These are phyloP conservation scores for Calycopis cecrops DNA, from an alignment of 1,140 invertebrate genomes.

Conservation along the genomic window DNA sequence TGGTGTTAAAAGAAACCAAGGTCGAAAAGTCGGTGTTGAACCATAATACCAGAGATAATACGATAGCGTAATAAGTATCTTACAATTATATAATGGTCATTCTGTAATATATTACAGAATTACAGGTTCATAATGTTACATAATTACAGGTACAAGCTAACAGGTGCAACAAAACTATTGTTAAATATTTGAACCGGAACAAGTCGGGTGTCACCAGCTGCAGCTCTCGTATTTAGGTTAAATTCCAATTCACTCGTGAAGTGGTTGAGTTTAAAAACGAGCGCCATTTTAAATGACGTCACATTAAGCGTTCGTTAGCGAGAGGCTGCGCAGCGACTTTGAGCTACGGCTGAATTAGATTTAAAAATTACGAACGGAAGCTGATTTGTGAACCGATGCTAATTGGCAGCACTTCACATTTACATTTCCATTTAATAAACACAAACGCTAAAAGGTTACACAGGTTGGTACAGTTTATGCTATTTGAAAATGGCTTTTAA, in stretches of 20 bases:
- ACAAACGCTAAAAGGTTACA: too few relatives aligned
- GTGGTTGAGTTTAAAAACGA: constrained; percentile 6
- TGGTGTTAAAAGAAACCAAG: too few relatives aligned
- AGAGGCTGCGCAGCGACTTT: background rate
- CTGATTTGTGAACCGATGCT: background rate
- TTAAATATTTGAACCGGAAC: background rate
- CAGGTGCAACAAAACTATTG: background rate
- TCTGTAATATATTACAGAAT: too few relatives aligned
- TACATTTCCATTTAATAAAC: background rate
- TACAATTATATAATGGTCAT: too few relatives aligned
- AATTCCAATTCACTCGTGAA: constrained; percentile 2
- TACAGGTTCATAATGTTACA: too few relatives aligned
- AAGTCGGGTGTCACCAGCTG: background rate
- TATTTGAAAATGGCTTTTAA: too few relatives aligned
- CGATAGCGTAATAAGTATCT: too few relatives aligned
- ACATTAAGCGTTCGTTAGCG: constrained; percentile 10
- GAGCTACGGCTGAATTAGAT: constrained; percentile 1
- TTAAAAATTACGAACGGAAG: background rate
- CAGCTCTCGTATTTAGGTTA: constrained; percentile 8
- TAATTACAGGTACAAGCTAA: too few relatives aligned
- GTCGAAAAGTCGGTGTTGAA: too few relatives aligned
- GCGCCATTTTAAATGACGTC: constrained; percentile 8
- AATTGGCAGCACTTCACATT: background rate
- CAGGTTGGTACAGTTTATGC: too few relatives aligned
- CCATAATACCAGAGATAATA: too few relatives aligned